These are phyloP conservation scores for Crepidodera aurea DNA, from an alignment of 2,888 invertebrate species.

Conservation along the genomic window DNA sequence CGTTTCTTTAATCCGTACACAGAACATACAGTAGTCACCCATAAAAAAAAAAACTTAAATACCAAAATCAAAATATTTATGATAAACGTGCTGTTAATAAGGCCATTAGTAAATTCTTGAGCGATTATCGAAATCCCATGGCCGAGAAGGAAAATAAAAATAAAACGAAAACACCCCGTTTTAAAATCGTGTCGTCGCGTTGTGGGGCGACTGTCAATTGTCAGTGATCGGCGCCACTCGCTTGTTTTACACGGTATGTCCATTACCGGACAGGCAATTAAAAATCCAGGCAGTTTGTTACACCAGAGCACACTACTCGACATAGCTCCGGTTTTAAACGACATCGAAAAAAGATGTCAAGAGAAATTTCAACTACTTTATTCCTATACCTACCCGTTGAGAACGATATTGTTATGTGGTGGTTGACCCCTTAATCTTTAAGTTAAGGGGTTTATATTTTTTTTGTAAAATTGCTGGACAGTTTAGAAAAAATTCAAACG, in stretches of 20 bases:
- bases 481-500: too few relatives aligned
- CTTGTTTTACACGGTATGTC: slow-evolving; percentile 62
- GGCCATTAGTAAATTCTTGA: slow-evolving; percentile 38
- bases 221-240: slow-evolving; percentile 59
- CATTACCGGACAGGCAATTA: slow-evolving; percentile 64
- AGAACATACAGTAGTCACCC: background rate
- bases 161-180: slow-evolving; percentile 36
- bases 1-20: background rate
- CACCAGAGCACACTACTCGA: slow-evolving; percentile 53
- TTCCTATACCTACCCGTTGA: slow-evolving; percentile 37
- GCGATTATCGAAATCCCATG: slow-evolving; percentile 28
- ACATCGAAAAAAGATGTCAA: slow-evolving; percentile 50
- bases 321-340: slow-evolving; percentile 61
- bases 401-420: background rate
- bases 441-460: too few relatives aligned
- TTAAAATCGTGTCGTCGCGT: slow-evolving; percentile 46
- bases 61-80: slow-evolving; percentile 3
- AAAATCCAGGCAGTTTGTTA: slow-evolving; percentile 61
- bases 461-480: too few relatives aligned
- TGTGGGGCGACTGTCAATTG: slow-evolving; percentile 60
- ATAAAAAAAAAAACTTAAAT: background rate
- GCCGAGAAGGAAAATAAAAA: slow-evolving; percentile 15
- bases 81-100: slow-evolving; percentile 39
- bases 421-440: too few relatives aligned
- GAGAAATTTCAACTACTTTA: slow-evolving; percentile 42